Conservation (phyloP, 2,888 invertebrate species). For the Elgonia sp. region DNA sequence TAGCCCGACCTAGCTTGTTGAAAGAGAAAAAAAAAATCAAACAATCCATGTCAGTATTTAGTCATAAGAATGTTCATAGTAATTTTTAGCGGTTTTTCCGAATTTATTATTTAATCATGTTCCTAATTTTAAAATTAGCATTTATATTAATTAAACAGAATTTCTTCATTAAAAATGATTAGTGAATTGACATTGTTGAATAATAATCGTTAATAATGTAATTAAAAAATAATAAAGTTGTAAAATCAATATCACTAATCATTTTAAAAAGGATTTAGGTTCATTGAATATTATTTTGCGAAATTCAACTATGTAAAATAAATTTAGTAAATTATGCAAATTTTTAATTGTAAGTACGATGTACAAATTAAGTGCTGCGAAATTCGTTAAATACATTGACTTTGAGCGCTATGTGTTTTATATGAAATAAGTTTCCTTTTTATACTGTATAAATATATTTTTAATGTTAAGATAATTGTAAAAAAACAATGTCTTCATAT, state of each 20-base stretch:
- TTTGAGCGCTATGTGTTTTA: background rate
- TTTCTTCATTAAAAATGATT: no score
- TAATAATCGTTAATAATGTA: background rate
- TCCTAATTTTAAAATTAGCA: conserved; percentile 43
- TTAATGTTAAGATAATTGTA: background rate
- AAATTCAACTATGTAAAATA: conserved; percentile 6
- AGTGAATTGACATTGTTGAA: background rate
- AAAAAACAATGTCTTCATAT: background rate
- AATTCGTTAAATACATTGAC: background rate
- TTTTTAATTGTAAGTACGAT: background rate
- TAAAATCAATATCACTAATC: conserved; percentile 1
- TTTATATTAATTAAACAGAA: conserved; percentile 16
- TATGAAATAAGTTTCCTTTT: conserved; percentile 24
- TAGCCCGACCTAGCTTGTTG: conserved; percentile 51
- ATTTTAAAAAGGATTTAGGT: background rate
- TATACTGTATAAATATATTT: conserved; percentile 28
- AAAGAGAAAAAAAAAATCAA: conserved; percentile 9
- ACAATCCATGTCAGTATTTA: conserved; percentile 66
- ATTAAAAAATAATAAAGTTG: background rate
- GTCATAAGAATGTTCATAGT: conserved; percentile 46
- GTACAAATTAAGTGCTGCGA: conserved; percentile 6
- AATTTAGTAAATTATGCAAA: background rate
- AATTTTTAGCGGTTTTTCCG: conserved; percentile 8
- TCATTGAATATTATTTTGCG: background rate
- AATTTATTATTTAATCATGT: conserved; percentile 37